phyloP scores from a whole-genome alignment of 2,888 invertebrate genomes.

The Epinotia ramella region DNA sequence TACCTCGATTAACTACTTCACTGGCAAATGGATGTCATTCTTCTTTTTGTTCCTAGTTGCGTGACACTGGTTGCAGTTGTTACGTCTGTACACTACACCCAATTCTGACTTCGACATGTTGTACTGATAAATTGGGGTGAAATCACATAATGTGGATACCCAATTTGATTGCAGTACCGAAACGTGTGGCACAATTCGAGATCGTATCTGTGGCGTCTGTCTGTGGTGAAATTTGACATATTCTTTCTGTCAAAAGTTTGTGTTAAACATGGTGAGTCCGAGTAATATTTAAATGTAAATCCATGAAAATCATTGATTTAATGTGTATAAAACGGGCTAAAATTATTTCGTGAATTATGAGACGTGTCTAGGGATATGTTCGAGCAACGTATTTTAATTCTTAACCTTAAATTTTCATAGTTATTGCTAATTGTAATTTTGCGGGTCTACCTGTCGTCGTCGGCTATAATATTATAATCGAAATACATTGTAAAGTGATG shows the following conservation, averaged over 20 bases:
- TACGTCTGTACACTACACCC: too few species aligned
- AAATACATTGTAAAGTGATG: neutral
- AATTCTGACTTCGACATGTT: too few species aligned
- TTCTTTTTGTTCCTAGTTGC: too few species aligned
- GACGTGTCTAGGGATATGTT: neutral
- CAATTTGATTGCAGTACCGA: neutral
- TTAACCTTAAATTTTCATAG: neutral
- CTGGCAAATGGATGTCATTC: too few species aligned
- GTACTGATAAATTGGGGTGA: too few species aligned
- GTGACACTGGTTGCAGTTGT: too few species aligned
- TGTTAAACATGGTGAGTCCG: constrained; percentile 81
- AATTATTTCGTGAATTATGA: neutral
- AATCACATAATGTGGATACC: too few species aligned
- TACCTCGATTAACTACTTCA: too few species aligned
- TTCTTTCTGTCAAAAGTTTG: constrained; percentile 73
- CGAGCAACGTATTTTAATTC: constrained; percentile 20
- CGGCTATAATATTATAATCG: constrained; percentile 10
- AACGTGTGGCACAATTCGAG: constrained; percentile 1
- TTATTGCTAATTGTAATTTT: constrained; percentile 13
- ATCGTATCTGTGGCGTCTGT: constrained; percentile 18
- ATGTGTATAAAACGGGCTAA: neutral
- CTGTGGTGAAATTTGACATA: constrained; percentile 52
- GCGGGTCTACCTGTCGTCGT: constrained; percentile 2
- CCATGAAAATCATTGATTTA: constrained; percentile 61
- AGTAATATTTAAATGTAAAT: constrained; percentile 57